Base-by-base conservation (phyloP, 2,888 invertebrate genomes). In the Taphrorychus bicolor region DNA sequence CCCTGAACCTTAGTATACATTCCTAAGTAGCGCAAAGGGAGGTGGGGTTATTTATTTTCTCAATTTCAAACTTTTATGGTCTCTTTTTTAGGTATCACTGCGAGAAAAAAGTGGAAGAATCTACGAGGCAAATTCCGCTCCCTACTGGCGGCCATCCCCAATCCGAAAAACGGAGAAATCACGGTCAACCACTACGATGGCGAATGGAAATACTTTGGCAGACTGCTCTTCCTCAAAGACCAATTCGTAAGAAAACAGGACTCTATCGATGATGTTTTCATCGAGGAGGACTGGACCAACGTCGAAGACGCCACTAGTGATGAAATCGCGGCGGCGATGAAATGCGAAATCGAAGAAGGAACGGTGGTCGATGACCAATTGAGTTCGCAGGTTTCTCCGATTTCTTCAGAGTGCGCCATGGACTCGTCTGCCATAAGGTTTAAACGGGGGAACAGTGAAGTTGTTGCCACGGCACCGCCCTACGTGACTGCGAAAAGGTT, bases 81-180 rank as follows among this genome's bases (percentile, higher is more conserved):
- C n/a, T 52, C 22, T 54, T 24, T 54, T 54, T 5, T 21, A 57
- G 57, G 42, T 1, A 3, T 22, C 7, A 18, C 32, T 9, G 57
- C 17, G n/a, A 14, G 57, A 57, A 45, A 45, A 2, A 57, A 45
- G 14, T 57, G 57, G 57, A 57, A 57, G 42, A 21, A 11, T 18
- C 14, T 57, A 40, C 41, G 57, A 3, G 57, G 42, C 7, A 57
- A 57, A 57, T 57, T 57, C 17, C 23, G 57, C 11, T 42, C 42
- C 5, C 19, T 21, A 7, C 14, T 57, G 7, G 57, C 57, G 2
- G 16, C 42, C 4, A 57, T 57, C 21, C 42, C 57, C 2, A 57
- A 57, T 42, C 42, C 57, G 14, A 45, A 45, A 51, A 7, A n/a
- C n/a, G 51, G 22, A 17, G 51, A 51, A 45, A 45, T 45, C 14